Conservation (phyloP, 2,113 vertebrate species). For the Atractosteus spatula region DNA sequence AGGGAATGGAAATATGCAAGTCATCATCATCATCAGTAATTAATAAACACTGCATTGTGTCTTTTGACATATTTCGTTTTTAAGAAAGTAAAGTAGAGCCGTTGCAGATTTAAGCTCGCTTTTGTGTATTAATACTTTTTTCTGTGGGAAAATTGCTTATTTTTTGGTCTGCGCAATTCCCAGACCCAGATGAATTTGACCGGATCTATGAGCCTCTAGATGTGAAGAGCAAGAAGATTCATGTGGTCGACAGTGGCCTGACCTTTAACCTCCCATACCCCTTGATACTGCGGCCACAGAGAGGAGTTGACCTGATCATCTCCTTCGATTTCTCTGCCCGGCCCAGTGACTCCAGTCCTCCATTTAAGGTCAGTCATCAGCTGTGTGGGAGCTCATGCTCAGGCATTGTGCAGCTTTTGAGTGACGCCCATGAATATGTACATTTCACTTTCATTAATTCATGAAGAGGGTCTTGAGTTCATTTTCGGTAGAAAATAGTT, state of each 20-base stretch:
- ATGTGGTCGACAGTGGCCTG: slow-evolving; percentile 93
- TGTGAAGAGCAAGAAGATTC: slow-evolving; percentile 97
- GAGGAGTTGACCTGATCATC: slow-evolving; percentile 88
- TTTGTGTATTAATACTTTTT: background rate
- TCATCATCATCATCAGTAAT: too few relatives aligned
- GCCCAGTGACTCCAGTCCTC: slow-evolving; percentile 91
- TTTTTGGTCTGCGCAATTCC: background rate
- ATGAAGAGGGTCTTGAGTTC: too few relatives aligned
- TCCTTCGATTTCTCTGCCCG: slow-evolving; percentile 95
- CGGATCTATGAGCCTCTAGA: slow-evolving; percentile 93
- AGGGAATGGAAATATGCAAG: too few relatives aligned
- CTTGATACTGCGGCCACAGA: slow-evolving; percentile 83
- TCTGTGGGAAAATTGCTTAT: background rate
- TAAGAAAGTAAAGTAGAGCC: too few relatives aligned
- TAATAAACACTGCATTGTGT: too few relatives aligned
- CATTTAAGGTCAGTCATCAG: slow-evolving; percentile 82
- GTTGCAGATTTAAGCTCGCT: too few relatives aligned
- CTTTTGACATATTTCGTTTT: too few relatives aligned
- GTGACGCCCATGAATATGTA: too few relatives aligned
- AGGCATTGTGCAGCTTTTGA: too few relatives aligned
- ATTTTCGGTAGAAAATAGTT: too few relatives aligned
- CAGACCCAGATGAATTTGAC: slow-evolving; percentile 96
- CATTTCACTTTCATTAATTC: too few relatives aligned
- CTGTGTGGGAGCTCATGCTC: too few relatives aligned
- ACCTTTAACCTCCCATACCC: slow-evolving; percentile 94